Evolutionary conservation across 2,113 vertebrate species (phyloP).

Genomic region (Condylura cristata): DNA sequence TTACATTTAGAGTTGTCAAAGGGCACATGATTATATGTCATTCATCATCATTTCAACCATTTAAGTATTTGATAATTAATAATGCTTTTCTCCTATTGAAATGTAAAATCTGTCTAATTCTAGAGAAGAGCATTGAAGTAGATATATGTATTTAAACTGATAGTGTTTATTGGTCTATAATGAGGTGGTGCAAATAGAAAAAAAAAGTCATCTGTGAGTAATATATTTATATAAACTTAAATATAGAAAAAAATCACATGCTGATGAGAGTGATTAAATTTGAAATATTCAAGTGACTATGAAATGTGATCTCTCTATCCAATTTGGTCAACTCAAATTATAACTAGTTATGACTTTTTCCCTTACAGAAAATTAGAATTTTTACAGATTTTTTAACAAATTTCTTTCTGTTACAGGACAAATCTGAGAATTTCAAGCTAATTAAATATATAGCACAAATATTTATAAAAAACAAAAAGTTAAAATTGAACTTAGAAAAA

Average conservation of each 20-base stretch:
- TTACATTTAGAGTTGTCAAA: constrained; percentile 9
- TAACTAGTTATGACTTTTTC: neutral
- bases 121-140: neutral
- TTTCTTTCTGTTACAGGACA: neutral
- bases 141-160: neutral
- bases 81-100: neutral
- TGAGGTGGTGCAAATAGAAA: neutral
- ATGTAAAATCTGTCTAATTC: neutral
- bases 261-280: neutral
- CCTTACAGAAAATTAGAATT: neutral
- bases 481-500: neutral
- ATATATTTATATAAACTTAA: constrained; percentile 2
- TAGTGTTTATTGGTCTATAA: neutral
- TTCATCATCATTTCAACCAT: neutral
- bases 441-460: neutral
- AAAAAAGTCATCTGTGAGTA: neutral
- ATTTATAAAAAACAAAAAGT: constrained; percentile 22
- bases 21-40: neutral
- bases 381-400: neutral
- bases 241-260: neutral
- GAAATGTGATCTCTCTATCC: neutral
- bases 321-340: neutral
- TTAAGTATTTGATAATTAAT: neutral
- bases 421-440: neutral
- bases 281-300: neutral